Base-by-base conservation (phyloP, 2,797 vertebrate species). In the Tokudaia tokunoshimensis region DNA sequence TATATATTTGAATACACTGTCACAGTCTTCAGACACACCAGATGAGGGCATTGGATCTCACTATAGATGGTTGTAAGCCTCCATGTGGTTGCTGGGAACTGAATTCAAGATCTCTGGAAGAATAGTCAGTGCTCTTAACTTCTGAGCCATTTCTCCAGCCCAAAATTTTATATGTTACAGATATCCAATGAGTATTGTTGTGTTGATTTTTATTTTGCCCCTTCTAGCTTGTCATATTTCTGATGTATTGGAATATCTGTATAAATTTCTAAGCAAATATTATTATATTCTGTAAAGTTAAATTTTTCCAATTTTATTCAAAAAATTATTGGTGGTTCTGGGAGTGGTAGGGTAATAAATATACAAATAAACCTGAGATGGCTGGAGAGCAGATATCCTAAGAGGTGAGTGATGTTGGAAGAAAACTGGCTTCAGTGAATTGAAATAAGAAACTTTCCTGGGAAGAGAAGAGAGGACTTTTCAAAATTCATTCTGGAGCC, bases 201-300 rank as follows among this genome's bases (percentile, higher is more conserved):
- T 95, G 61, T 44, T 95, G 52, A 92, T 78, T 94, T 96, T 94
- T 83, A 83, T 79, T 94, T 96, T 89, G 14, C 50, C 37, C 7
- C 67, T 88, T 91, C 37, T 31, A 82, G 41, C n/a, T 59, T 92
- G 0, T 93, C 50, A 85, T n/a, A 74, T 79, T 61, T 96, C 79
- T 82, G 80, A 85, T 75, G 0, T 31, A 84, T 31, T 94, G 4
- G 47, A 72, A 50, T 86, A 52, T 52, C 86, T 17, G 72, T n/a
- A 59, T 2, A 67, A 22, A 82, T 70, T 91, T 29, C n/a, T 79
- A 59, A 91, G 44, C 10, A 29, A 96, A 80, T 22, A 89, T 8
- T 10, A 74, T 47, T 72, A 31, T 59, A 37, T 34, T 0, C 3
- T n/a, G 5, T 67, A 17, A 75, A 94, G 13, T 75, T 20, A 94